A percentile compares a stretch with the other conserved stretches of the same genome.
phyloP scores from a whole-genome alignment of 1,140 invertebrate species.

The Helicorthomorpha holstii region DNA sequence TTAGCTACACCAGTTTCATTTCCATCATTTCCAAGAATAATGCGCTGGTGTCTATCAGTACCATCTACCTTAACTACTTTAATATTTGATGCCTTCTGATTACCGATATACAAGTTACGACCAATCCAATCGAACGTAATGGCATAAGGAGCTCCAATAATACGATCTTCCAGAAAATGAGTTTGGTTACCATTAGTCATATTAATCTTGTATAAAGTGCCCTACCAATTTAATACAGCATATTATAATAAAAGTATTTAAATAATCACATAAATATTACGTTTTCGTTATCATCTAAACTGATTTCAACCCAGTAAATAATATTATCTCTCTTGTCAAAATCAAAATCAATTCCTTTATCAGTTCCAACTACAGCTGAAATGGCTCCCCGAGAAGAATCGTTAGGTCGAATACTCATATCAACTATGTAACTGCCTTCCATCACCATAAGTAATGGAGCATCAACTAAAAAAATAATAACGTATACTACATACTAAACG shows the following conservation, averaged over 20 bases:
- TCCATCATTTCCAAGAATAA: slow-evolving; percentile 81
- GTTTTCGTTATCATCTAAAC: slow-evolving; percentile 32
- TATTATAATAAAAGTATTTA: slow-evolving; percentile 7
- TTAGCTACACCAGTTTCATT: slow-evolving; percentile 66
- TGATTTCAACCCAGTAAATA: slow-evolving; percentile 67
- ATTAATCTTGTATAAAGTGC: slow-evolving; percentile 65
- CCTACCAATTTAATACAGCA: slow-evolving; percentile 30
- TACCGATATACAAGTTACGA: slow-evolving; percentile 85
- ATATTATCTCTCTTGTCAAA: slow-evolving; percentile 68
- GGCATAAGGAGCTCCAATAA: slow-evolving; percentile 75
- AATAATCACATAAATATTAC: slow-evolving; percentile 16
- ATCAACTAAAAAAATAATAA: slow-evolving; percentile 40
- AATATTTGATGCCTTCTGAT: slow-evolving; percentile 76
- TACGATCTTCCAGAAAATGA: slow-evolving; percentile 54
- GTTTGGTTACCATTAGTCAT: slow-evolving; percentile 74
- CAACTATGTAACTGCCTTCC: slow-evolving; percentile 71
- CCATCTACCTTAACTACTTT: slow-evolving; percentile 78
- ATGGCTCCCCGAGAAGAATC: slow-evolving; percentile 52
- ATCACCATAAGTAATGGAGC: slow-evolving; percentile 77
- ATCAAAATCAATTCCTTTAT: slow-evolving; percentile 74
- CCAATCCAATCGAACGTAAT: slow-evolving; percentile 94
- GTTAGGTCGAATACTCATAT: slow-evolving; percentile 50
- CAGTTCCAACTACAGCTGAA: slow-evolving; percentile 76
- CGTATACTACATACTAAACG: neutral
- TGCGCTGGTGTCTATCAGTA: slow-evolving; percentile 60